A percentile compares a stretch with the other conserved stretches of the same genome.
Evolutionary conservation across 2,888 invertebrate genomes (phyloP).

Genomic region (Euzophera pinguis): DNA sequence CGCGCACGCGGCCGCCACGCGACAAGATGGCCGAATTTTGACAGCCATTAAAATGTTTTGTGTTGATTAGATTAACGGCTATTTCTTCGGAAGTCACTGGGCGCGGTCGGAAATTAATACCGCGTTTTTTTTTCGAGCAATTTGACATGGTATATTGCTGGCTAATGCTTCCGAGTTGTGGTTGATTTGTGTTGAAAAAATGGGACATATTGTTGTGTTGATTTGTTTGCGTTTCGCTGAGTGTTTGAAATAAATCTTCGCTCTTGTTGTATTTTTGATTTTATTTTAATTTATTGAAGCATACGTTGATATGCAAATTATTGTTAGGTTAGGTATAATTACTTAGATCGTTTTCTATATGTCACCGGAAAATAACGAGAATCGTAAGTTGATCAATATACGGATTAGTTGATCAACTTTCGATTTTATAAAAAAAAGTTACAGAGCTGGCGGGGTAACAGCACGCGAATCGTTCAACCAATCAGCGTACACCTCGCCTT

Average conservation of each 20-base stretch:
- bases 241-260: conserved; percentile 8
- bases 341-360: neutral
- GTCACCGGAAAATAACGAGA: too few species aligned
- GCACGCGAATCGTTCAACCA: too few species aligned
- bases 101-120: conserved; percentile 14
- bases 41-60: conserved; percentile 52
- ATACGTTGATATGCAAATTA: neutral
- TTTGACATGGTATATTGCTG: conserved; percentile 11
- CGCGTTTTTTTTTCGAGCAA: conserved; percentile 11
- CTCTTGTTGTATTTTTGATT: neutral
- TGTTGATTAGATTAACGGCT: conserved; percentile 57
- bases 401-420: too few species aligned
- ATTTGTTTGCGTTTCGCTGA: conserved; percentile 1
- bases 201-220: conserved; percentile 5
- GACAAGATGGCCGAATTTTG: conserved; percentile 33
- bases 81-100: conserved; percentile 14
- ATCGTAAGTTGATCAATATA: too few species aligned
- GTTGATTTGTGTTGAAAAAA: conserved; percentile 12
- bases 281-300: neutral
- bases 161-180: conserved; percentile 18
- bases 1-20: conserved; percentile 30
- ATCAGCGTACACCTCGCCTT: too few species aligned
- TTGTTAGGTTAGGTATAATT: neutral
- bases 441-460: too few species aligned
- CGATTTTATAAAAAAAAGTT: too few species aligned